These are phyloP conservation scores for Congeria kusceri DNA, from an alignment of 2,888 invertebrate species.

Conservation along the genomic window DNA sequence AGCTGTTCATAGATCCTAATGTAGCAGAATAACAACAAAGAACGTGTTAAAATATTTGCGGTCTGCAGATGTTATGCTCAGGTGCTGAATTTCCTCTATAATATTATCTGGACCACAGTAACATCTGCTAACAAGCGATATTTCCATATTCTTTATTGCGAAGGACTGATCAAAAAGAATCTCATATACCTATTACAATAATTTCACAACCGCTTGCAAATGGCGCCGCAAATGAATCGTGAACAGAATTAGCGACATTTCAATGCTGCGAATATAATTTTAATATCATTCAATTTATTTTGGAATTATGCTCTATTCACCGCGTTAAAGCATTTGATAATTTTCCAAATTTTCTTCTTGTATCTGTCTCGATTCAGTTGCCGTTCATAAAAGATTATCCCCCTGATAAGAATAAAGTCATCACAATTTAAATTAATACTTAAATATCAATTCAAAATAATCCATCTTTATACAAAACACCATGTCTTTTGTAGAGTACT, in stretches of 20 bases:
- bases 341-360: slow-evolving; percentile 22
- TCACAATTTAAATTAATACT: slow-evolving; percentile 29
- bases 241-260: slow-evolving; percentile 35
- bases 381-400: slow-evolving; percentile 15
- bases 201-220: too few species aligned
- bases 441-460: slow-evolving; percentile 18
- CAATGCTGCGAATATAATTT: slow-evolving; percentile 33
- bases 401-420: slow-evolving; percentile 18
- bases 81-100: too few species aligned
- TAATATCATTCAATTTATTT: slow-evolving; percentile 54
- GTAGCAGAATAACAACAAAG: too few species aligned
- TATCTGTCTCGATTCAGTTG: slow-evolving; percentile 14
- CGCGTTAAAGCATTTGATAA: slow-evolving; percentile 31
- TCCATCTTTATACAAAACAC: slow-evolving; percentile 24
- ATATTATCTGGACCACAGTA: too few species aligned
- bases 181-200: too few species aligned
- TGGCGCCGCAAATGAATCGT: slow-evolving; percentile 27
- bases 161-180: background rate
- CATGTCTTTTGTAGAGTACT: slow-evolving; percentile 18
- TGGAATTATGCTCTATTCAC: slow-evolving; percentile 31
- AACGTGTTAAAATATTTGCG: too few species aligned
- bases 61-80: too few species aligned
- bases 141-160: slow-evolving; percentile 23
- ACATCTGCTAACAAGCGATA: slow-evolving; percentile 7
- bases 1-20: too few species aligned